Evolutionary conservation across 1,140 invertebrate genomes (phyloP).

Genomic region (Anoplolepis gracilipes): DNA sequence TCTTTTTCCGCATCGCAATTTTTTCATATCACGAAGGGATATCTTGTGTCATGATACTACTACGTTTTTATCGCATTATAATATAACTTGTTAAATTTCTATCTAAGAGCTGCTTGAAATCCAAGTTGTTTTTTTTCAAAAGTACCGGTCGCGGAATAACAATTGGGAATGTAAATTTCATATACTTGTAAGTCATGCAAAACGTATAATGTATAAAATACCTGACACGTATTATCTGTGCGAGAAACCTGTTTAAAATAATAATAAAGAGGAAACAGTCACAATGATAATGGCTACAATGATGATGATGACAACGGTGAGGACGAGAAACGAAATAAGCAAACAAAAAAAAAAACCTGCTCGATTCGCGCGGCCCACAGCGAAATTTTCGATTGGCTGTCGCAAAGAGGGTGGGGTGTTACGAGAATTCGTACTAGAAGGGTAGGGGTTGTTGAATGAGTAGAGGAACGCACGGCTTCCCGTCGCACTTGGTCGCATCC

Average conservation of each 20-base stretch:
- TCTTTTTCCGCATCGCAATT: not conserved
- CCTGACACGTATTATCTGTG: not conserved
- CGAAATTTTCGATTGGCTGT: constrained; percentile 64
- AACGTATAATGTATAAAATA: not conserved
- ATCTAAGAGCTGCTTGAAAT: not conserved
- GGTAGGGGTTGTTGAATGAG: constrained; percentile 82
- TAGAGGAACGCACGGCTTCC: constrained; percentile 72
- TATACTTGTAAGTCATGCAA: not conserved
- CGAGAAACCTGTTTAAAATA: not conserved
- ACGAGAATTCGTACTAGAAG: constrained; percentile 53
- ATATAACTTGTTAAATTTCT: not conserved
- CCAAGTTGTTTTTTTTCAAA: not conserved
- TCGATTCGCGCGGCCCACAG: not conserved
- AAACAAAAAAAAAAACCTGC: not conserved
- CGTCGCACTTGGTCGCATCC: constrained; percentile 77
- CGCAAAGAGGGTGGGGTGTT: constrained; percentile 61
- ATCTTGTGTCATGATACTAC: not conserved
- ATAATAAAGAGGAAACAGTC: not conserved
- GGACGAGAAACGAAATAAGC: constrained; percentile 24
- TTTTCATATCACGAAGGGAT: not conserved
- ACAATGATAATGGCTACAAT: constrained; percentile 12
- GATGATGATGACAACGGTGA: not conserved
- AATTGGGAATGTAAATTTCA: not conserved
- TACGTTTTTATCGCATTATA: not conserved
- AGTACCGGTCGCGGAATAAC: not conserved